Base-by-base conservation (phyloP, 2,113 vertebrate genomes). In the Procavia capensis region DNA sequence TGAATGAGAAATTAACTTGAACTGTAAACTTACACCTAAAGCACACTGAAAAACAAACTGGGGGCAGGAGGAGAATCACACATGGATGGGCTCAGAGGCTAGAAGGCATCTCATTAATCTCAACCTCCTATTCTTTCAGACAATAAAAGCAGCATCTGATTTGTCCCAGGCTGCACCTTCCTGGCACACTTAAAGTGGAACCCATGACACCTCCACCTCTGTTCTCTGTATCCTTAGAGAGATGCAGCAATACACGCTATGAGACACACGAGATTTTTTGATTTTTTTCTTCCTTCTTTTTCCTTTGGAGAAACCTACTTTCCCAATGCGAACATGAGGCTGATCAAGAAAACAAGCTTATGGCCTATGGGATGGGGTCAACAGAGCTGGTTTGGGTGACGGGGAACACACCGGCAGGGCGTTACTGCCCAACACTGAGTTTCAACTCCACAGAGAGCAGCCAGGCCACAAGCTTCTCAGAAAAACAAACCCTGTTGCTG, bases 401-500 rank as follows among this genome's bases (percentile, higher is more conserved):
- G 54, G n/a, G 41, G 81, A 29, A 57, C 24, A 59, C 78, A 24
- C 64, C 79, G 84, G 45, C 86, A 83, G 34, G 22, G 72, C 90
- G 88, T 76, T 84, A 74, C 13, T 24, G 17, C 84, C 81, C 88
- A 91, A 61, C 39, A 76, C 54, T 22, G 34, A 95, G 90, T 64
- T 43, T 91, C 66, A n/a, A 27, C 41, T 84, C 59, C 0, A 19
- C 27, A 20, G 54, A 1, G 29, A 89, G n/a, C 34, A 10, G 29
- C 88, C 93, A 96, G 82, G 95, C 85, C 75, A 88, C 94, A 50
- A 82, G 75, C 68, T 88, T 93, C 97, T 93, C 57, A 84, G 90
- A 84, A 88, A 95, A 96, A 91, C 78, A 95, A 96, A 96, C 61
- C 95, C 92, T 36, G n/a, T 27, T 50, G 27, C 92, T 93, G 85